Base-by-base conservation (phyloP, 2,888 invertebrate species). In the Platycheirus albimanus region DNA sequence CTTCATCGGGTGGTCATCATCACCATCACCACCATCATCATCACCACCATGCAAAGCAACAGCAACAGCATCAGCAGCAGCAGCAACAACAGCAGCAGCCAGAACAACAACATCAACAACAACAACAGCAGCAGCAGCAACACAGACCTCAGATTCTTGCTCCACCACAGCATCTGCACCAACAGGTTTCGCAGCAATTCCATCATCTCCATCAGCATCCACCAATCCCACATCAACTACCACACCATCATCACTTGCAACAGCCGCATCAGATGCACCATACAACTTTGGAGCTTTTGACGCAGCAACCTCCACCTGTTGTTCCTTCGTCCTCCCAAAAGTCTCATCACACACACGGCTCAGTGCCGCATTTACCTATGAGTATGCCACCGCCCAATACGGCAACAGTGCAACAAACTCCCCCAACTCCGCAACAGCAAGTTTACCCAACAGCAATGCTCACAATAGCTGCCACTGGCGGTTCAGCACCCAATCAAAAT, bases 11-110 rank as follows among this genome's bases (percentile, higher is more conserved):
- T 54, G 64, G 67, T 36, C 72, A 84, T 33, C 80, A 84, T 45
- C 86, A 86, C 75, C 86, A 86, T 52, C 85, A 86, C 66, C 80
- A 84, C 38, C 78, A 84, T 28, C 75, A 84, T 66, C 85, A 85
- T 77, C 84, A 85, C 52, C 72, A 79, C 20, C 81, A 74, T 13
- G 41, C 52, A 8, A 77, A 87, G 41, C 85, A 86, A 51, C 85
- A 85, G 66, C 80, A 84, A 52, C 78, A 79, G 20, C 51, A 38
- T 2, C 66, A 87, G 63, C 87, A 88, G 85, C 87, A 87, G 64
- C 85, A 87, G 56, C 86, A 87, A 66, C 87, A 88, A 85, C 87
- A 87, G 64, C 85, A 87, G 56, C 86, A 88, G 86, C 88, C 88
- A 85, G 87, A 88, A 63, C 85, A 87, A 64, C 86, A 88, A 86